These are phyloP conservation scores for Rhinophrynus dorsalis DNA, from an alignment of 2,797 vertebrate genomes.

Conservation along the genomic window DNA sequence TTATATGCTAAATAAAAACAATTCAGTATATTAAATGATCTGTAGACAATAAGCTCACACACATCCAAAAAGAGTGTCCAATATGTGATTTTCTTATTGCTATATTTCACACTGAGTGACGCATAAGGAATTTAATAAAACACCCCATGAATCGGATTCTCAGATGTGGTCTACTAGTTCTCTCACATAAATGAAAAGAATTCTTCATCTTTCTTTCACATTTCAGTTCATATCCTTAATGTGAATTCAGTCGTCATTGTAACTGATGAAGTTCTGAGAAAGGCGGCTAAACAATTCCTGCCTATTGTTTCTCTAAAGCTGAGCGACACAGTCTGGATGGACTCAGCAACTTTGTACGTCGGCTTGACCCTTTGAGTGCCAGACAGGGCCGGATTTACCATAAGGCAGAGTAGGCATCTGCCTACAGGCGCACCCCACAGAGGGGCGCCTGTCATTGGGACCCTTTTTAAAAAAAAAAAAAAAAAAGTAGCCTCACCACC, in stretches of 20 bases:
- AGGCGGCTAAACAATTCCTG: background rate
- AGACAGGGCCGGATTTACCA: too few species aligned
- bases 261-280: background rate
- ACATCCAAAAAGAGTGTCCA: slow-evolving; percentile 4
- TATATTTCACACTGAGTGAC: slow-evolving; percentile 8
- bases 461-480: too few species aligned
- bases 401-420: too few species aligned
- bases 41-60: slow-evolving; percentile 21
- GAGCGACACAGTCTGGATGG: background rate
- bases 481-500: too few species aligned
- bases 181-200: slow-evolving; percentile 12
- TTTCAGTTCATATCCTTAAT: background rate
- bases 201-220: background rate
- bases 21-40: too few species aligned
- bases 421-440: too few species aligned
- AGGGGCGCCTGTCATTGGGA: too few species aligned
- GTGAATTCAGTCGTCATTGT: background rate
- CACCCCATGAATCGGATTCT: background rate
- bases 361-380: too few species aligned
- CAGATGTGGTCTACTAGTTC: slow-evolving; percentile 16
- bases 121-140: slow-evolving; percentile 36
- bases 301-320: background rate
- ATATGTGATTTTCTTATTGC: slow-evolving; percentile 6
- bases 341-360: too few species aligned
- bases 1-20: too few species aligned